Percentiles rank a stretch among this genome's conserved stretches.
phyloP scores from a whole-genome alignment of 2,888 invertebrate genomes.

The Colletes collaris region DNA sequence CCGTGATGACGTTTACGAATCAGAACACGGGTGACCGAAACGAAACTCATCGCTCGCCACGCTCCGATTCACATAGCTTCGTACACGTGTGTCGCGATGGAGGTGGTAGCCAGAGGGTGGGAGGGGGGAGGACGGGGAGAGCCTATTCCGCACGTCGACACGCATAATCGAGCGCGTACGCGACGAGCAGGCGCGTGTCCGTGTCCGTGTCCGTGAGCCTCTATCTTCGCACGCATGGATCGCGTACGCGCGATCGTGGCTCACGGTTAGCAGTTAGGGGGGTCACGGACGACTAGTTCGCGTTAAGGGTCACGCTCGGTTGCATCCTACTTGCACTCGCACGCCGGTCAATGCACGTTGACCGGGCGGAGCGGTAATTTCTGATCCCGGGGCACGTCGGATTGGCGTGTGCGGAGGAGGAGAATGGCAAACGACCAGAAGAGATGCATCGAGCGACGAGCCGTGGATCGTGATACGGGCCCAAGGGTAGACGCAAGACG shows the following conservation, averaged over 20 bases:
- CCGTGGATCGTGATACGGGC: constrained; percentile 30
- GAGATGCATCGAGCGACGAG: constrained; percentile 58
- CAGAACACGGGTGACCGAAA: constrained; percentile 63
- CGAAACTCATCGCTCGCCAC: constrained; percentile 59
- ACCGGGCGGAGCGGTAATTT: constrained; percentile 74
- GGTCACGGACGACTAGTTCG: constrained; percentile 79
- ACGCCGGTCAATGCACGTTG: constrained; percentile 72
- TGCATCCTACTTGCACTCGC: constrained; percentile 70
- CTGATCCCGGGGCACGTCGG: constrained; percentile 74
- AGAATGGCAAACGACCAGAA: constrained; percentile 52
- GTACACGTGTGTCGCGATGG: constrained; percentile 11
- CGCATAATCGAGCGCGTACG: constrained; percentile 9
- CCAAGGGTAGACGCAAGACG: constrained; percentile 21
- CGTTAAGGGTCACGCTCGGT: constrained; percentile 79
- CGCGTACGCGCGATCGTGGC: constrained; percentile 32
- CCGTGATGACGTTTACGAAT: constrained; percentile 64
- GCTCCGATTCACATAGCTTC: constrained; percentile 60
- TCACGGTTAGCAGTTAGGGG: constrained; percentile 62
- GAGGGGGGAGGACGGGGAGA: background rate
- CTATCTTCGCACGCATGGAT: background rate
- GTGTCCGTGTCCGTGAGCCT: background rate
- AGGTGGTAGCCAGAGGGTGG: too few species aligned
- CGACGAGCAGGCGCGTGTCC: constrained; percentile 4
- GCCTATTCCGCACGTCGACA: constrained; percentile 19
- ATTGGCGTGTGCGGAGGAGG: constrained; percentile 70